Percentiles rank a stretch among this genome's conserved stretches.
Conservation (phyloP, 2,888 invertebrate species). For the Kryphioiulus occultus region DNA sequence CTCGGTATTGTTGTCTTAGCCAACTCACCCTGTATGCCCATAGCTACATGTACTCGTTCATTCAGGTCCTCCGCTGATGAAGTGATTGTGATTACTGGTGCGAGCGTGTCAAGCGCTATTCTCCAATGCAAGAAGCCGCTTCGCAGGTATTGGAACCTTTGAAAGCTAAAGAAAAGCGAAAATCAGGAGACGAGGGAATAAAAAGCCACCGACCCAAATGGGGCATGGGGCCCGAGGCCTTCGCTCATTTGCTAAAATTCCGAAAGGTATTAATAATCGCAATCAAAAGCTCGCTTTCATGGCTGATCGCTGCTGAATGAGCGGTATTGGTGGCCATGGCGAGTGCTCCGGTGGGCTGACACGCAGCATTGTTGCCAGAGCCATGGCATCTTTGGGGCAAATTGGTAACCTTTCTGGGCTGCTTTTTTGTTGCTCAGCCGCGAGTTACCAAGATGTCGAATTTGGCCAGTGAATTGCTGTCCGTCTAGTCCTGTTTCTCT, state of each 20-base stretch:
- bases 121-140: slow-evolving; percentile 14
- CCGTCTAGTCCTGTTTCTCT: background rate
- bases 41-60: background rate
- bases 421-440: background rate
- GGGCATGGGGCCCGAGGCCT: slow-evolving; percentile 9
- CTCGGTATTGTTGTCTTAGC: background rate
- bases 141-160: background rate
- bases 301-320: background rate
- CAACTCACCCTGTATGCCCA: slow-evolving; percentile 1
- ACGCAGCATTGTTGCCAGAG: background rate
- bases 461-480: background rate
- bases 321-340: background rate
- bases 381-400: background rate
- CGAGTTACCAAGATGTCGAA: background rate
- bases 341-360: slow-evolving; percentile 2
- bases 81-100: background rate
- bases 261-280: slow-evolving; percentile 7
- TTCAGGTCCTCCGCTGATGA: background rate
- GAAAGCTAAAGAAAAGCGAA: slow-evolving; percentile 2
- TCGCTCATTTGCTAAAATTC: background rate
- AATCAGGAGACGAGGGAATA: background rate
- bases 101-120: background rate
- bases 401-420: background rate
- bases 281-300: background rate
- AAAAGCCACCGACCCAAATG: background rate